phyloP scores from a whole-genome alignment of 2,113 vertebrate genomes.

The Thinocorus orbignyianus region DNA sequence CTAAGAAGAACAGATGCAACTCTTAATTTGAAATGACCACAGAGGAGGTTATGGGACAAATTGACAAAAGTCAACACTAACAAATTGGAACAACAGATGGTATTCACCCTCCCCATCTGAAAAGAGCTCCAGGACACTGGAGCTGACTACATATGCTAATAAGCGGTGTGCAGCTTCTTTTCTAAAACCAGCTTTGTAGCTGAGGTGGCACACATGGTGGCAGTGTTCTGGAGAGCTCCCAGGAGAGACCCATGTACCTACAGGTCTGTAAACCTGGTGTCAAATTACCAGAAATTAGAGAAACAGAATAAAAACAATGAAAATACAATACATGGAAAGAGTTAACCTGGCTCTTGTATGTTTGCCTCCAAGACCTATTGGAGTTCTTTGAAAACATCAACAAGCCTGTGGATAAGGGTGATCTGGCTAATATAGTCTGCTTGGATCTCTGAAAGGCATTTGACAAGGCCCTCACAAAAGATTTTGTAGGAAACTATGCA shows the following conservation, averaged over 20 bases:
- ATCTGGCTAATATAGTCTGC: neutral
- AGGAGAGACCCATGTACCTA: neutral
- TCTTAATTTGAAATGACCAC: constrained; percentile 46
- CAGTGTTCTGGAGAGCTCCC: neutral
- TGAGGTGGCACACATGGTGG: neutral
- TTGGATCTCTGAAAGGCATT: neutral
- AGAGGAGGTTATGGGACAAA: constrained; percentile 24
- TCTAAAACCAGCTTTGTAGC: neutral
- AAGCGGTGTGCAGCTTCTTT: neutral
- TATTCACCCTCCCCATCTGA: neutral
- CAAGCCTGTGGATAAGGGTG: constrained; percentile 22
- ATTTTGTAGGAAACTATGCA: constrained; percentile 14
- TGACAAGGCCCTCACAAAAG: constrained; percentile 26
- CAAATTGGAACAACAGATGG: constrained; percentile 44
- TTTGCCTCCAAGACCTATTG: neutral
- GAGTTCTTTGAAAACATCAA: constrained; percentile 43
- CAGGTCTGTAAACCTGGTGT: neutral
- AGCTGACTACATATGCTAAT: neutral
- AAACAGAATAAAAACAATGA: neutral
- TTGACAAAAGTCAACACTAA: constrained; percentile 4
- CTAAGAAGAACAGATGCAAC: constrained; percentile 12
- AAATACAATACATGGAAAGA: neutral
- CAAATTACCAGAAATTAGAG: neutral
- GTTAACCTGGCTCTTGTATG: neutral
- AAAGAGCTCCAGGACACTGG: neutral